Evolutionary conservation across 2,113 vertebrate genomes (phyloP).

Genomic region (Pseudorhombus dupliciocellatus): DNA sequence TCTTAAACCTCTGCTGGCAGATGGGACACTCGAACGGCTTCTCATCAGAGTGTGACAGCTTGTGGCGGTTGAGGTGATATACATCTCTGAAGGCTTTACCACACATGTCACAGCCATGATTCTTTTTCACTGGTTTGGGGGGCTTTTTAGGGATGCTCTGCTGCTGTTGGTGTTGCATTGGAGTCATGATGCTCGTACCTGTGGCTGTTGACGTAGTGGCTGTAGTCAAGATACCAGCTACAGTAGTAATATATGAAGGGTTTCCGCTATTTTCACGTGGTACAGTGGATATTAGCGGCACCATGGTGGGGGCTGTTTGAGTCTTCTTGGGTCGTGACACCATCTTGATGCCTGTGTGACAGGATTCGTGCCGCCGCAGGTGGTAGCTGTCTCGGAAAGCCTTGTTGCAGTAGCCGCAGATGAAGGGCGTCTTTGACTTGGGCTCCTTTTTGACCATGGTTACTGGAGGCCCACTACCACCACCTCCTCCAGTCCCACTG

Average conservation of each 20-base stretch:
- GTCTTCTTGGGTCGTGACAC: slow-evolving; percentile 96
- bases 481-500: slow-evolving; percentile 66
- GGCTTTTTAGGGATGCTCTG: slow-evolving; percentile 90
- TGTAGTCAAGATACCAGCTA: slow-evolving; percentile 93
- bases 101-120: slow-evolving; percentile 98
- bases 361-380: slow-evolving; percentile 95
- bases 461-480: slow-evolving; percentile 70
- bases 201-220: slow-evolving; percentile 93
- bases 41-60: slow-evolving; percentile 97
- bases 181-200: slow-evolving; percentile 72
- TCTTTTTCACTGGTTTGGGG: slow-evolving; percentile 97
- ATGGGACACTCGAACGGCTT: slow-evolving; percentile 98
- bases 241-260: slow-evolving; percentile 89
- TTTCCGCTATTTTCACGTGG: slow-evolving; percentile 90
- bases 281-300: slow-evolving; percentile 95
- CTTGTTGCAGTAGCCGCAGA: slow-evolving; percentile 98
- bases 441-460: slow-evolving; percentile 94
- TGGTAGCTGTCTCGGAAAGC: slow-evolving; percentile 99
- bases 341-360: slow-evolving; percentile 98
- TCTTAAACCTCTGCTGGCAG: slow-evolving; percentile 98
- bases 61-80: slow-evolving; percentile 97
- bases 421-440: slow-evolving; percentile 96
- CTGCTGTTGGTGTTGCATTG: slow-evolving; percentile 82
- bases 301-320: slow-evolving; percentile 87
- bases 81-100: slow-evolving; percentile 98